Evolutionary conservation across 1,140 invertebrate genomes (phyloP).

Genomic region (Diachasmimorpha longicaudata): DNA sequence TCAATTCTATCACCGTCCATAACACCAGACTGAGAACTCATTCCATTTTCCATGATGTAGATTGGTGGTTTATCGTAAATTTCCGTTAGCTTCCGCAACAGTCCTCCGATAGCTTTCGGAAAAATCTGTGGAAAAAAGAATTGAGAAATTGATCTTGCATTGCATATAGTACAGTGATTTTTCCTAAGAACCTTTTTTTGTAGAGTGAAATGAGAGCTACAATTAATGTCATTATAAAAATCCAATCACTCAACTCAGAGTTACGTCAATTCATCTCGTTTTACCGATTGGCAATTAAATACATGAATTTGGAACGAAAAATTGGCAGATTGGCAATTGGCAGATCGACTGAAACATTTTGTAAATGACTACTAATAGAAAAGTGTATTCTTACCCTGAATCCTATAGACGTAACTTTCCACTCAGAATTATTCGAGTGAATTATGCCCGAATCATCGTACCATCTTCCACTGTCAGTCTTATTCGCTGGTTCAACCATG

Average conservation of each 20-base stretch:
- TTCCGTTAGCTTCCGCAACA: conserved; percentile 73
- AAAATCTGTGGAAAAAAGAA: conserved; percentile 46
- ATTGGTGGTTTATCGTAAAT: conserved; percentile 72
- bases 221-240: too few species aligned
- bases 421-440: not conserved
- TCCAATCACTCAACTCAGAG: too few species aligned
- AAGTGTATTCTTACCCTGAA: not conserved
- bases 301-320: too few species aligned
- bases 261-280: too few species aligned
- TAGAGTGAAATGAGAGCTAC: too few species aligned
- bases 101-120: conserved; percentile 72
- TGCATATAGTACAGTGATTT: too few species aligned
- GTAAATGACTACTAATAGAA: too few species aligned
- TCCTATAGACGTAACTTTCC: not conserved
- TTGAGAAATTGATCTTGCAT: too few species aligned
- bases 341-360: too few species aligned
- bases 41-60: conserved; percentile 79
- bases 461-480: not conserved
- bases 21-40: conserved; percentile 66
- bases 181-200: too few species aligned
- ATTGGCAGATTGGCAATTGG: too few species aligned
- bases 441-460: not conserved
- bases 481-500: not conserved
- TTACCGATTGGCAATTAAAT: too few species aligned
- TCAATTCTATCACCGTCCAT: conserved; percentile 59